phyloP scores from a whole-genome alignment of 2,113 vertebrate genomes.

The Meles meles region DNA sequence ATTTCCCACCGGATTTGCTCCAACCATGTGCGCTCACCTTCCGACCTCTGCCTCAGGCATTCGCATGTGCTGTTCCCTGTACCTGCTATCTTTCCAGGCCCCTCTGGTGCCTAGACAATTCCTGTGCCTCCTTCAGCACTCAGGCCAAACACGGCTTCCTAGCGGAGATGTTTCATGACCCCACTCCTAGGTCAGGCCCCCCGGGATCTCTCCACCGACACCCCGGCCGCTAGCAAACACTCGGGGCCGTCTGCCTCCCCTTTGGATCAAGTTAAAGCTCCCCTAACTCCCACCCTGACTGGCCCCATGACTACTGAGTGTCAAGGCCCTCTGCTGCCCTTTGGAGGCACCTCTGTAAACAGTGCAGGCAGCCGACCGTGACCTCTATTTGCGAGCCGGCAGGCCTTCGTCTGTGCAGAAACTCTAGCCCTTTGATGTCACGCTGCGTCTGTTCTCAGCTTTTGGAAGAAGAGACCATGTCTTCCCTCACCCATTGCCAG shows the following conservation, averaged over 20 bases:
- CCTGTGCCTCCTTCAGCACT: not conserved
- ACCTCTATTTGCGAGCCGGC: not conserved
- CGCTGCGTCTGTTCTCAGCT: not conserved
- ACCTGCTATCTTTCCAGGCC: not conserved
- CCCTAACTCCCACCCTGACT: no score
- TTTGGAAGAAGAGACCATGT: not conserved
- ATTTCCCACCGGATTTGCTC: not conserved
- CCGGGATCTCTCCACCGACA: not conserved
- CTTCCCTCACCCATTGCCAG: not conserved
- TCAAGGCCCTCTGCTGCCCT: not conserved
- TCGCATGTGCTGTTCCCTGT: not conserved
- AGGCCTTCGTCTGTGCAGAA: not conserved
- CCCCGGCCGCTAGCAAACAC: not conserved
- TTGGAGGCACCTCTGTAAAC: not conserved
- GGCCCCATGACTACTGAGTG: fast-evolving
- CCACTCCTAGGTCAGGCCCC: not conserved
- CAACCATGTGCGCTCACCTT: not conserved
- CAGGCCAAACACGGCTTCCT: not conserved
- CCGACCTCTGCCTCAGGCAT: not conserved
- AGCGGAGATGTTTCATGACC: not conserved
- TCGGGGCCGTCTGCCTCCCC: not conserved
- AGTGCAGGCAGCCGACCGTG: not conserved
- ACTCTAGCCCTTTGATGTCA: not conserved
- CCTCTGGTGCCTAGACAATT: not conserved
- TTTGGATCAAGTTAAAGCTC: not conserved